Conservation (phyloP, 2,113 vertebrate species). For the Chloropsis cyanopogon region DNA sequence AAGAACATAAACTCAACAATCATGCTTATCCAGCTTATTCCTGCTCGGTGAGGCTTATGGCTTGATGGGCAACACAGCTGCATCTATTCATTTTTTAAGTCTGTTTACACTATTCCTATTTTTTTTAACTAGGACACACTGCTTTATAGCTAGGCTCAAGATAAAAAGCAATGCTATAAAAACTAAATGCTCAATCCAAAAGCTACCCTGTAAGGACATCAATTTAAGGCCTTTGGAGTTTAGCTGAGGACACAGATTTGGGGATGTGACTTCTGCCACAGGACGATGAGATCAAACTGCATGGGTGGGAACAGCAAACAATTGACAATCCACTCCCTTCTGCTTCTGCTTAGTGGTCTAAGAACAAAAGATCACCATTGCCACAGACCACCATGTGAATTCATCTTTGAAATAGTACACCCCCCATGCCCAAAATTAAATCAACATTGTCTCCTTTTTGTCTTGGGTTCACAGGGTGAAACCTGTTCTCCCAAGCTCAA, state of each 20-base stretch:
- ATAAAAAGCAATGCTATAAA: neutral
- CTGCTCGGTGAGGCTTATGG: neutral
- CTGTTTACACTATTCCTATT: neutral
- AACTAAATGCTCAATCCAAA: neutral
- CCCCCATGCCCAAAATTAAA: slow-evolving; percentile 21
- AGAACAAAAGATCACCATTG: slow-evolving; percentile 23
- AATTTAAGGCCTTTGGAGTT: neutral
- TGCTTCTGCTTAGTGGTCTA: slow-evolving; percentile 3
- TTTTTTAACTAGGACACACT: neutral
- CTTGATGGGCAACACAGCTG: neutral
- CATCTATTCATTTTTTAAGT: neutral
- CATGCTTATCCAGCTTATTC: neutral
- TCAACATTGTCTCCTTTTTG: slow-evolving; percentile 2
- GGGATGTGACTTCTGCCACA: neutral
- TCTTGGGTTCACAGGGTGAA: neutral
- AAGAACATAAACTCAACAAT: neutral
- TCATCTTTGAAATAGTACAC: slow-evolving; percentile 17
- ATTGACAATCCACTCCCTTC: slow-evolving; percentile 11
- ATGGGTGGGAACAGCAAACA: slow-evolving; percentile 4
- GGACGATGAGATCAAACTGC: slow-evolving; percentile 11
- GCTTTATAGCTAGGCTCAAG: neutral
- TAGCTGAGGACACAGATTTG: neutral
- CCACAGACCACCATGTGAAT: neutral
- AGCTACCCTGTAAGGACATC: neutral
- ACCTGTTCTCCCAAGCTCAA: neutral